Evolutionary conservation across 2,888 invertebrate species (phyloP).

Genomic region (Agrotis ipsilon): DNA sequence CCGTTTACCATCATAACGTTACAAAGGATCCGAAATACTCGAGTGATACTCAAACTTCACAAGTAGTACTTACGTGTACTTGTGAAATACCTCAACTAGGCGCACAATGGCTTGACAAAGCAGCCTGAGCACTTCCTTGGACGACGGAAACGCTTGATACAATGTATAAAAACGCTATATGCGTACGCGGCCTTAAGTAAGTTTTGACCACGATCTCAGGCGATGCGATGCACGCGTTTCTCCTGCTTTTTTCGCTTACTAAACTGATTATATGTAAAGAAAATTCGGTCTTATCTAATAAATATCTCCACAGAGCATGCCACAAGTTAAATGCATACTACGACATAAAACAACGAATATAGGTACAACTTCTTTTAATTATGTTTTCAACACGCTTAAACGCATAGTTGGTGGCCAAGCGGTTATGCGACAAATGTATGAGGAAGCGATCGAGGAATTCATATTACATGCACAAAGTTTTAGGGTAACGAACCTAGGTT

Average conservation of each 20-base stretch:
- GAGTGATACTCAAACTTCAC: slow-evolving; percentile 14
- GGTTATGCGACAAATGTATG: slow-evolving; percentile 21
- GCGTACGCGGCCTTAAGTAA: background rate
- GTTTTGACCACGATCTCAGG: background rate
- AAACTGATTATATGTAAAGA: too few species aligned
- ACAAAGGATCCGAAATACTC: slow-evolving; percentile 26
- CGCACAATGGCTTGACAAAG: slow-evolving; percentile 27
- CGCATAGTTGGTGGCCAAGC: background rate
- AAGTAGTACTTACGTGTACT: slow-evolving; percentile 24
- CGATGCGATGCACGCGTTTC: background rate
- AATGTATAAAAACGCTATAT: slow-evolving; percentile 26
- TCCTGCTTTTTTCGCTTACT: background rate
- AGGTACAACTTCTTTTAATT: background rate
- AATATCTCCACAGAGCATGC: too few species aligned
- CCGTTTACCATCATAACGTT: slow-evolving; percentile 7
- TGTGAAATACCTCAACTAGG: slow-evolving; percentile 21
- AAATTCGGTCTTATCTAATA: too few species aligned
- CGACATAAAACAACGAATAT: too few species aligned
- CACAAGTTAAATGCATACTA: too few species aligned
- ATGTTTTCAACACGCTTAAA: background rate
- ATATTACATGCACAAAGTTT: slow-evolving; percentile 44
- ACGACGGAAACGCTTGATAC: slow-evolving; percentile 32
- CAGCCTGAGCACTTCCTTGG: slow-evolving; percentile 19
- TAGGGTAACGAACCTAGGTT: slow-evolving; percentile 53
- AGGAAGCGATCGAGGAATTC: slow-evolving; percentile 46